Evolutionary conservation across 1,140 invertebrate genomes (phyloP), one percentile per base, ranked within the genome.

Genomic region (Helicoverpa zea): DNA sequence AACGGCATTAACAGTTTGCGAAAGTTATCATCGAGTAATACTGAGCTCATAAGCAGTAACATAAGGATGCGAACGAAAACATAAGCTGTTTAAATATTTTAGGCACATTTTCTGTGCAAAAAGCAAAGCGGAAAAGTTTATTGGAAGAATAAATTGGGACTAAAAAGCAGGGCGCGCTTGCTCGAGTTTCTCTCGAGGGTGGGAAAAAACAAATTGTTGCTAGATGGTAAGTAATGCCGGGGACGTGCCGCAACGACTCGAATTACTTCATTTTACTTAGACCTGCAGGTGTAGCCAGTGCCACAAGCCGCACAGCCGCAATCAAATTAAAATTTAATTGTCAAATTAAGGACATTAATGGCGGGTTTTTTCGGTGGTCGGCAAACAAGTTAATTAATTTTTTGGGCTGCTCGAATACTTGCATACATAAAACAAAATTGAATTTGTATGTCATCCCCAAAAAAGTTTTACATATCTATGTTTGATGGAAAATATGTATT

Each of bases 41-140:
- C 73, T 81, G 81, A 73, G 74, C 66, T 85, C 77, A 77, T 84
- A 81, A 85, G 84, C 76, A 86, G 81, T 82, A 80, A 80, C 63
- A 83, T 79, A 78, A 81, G 82, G 70, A 85, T 86, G 84, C 84
- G 82, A 86, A 81, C 80, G 74, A 81, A 81, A 84, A 84, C 87
- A 91, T 90, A 90, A 88, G 88, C 88, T 88, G 85, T 87, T 90
- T 90, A 88, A 92, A 91, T 92, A 91, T 92, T 91, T 89, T 85
- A 92, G 83, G 83, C 86, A 87, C 85, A 90, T 88, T 89, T 81
- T 82, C 82, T 81, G 84, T 85, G 84, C 81, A 84, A 89, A 81
- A 86, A 88, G 87, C 89, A 88, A 88, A 88, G 83, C 87, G 84
- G 83, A 84, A 88, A 91, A 90, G 87, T 92, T 91, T 91, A 92